Conservation (phyloP, 53 echinoderm and acorn worm species). For the Arbacia lixula region DNA sequence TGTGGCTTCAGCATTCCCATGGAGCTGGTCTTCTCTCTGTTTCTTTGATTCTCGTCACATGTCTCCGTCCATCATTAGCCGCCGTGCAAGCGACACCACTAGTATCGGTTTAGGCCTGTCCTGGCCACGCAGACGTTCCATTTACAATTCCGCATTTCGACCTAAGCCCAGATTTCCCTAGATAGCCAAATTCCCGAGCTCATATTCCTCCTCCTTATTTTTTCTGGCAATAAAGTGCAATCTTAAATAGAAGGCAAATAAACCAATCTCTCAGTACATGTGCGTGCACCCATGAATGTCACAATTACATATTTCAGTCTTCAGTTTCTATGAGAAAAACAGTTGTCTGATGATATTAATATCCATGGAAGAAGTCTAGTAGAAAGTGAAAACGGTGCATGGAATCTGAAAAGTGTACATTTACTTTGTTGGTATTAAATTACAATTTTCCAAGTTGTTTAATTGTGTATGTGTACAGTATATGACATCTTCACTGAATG, state of each 20-base stretch:
- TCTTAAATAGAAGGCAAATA: not conserved
- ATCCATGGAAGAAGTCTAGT: not conserved
- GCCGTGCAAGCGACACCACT: too few relatives aligned
- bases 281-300: not conserved
- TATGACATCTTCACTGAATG: too few relatives aligned
- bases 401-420: too few relatives aligned
- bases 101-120: slow-evolving; percentile 20
- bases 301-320: not conserved
- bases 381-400: not conserved
- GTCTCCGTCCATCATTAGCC: not conserved
- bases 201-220: slow-evolving; percentile 8
- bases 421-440: too few relatives aligned
- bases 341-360: too few relatives aligned
- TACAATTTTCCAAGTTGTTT: too few relatives aligned
- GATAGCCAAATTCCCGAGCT: slow-evolving; percentile 1
- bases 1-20: too few relatives aligned
- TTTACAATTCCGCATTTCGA: slow-evolving; percentile 16
- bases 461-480: too few relatives aligned
- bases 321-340: not conserved
- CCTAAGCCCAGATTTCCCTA: slow-evolving; percentile 28
- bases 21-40: too few relatives aligned
- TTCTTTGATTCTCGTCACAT: not conserved
- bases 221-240: not conserved
- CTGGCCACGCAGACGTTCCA: not conserved
- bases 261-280: too few relatives aligned